phyloP scores from a whole-genome alignment of 2,888 invertebrate genomes.

The Stramonita haemastoma region DNA sequence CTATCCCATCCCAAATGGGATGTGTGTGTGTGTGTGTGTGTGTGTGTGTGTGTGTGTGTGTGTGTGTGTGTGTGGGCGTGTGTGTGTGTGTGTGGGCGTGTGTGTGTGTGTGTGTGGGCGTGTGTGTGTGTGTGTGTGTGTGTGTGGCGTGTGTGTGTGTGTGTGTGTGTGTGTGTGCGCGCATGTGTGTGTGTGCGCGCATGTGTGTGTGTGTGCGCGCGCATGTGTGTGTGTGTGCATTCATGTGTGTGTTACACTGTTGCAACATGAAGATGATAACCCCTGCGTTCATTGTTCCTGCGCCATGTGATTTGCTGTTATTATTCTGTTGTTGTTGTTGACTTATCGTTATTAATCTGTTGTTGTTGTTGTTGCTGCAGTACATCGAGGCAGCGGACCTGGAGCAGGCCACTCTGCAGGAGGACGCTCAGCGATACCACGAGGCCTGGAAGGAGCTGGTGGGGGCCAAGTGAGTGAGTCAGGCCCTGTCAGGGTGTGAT shows the following conservation, averaged over 20 bases:
- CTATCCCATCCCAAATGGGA: too few species aligned
- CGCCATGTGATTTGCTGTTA: too few species aligned
- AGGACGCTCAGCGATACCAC: constrained; percentile 90
- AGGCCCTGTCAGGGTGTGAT: too few species aligned
- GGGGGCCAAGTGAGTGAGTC: constrained; percentile 79
- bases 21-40: neutral
- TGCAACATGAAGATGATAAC: too few species aligned
- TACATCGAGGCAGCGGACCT: constrained; percentile 95
- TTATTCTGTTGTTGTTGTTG: too few species aligned
- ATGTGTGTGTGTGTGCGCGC: neutral
- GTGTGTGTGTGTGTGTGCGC: neutral
- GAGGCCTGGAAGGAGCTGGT: constrained; percentile 96
- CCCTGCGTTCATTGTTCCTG: too few species aligned
- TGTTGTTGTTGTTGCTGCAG: constrained; percentile 75
- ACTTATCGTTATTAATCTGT: neutral
- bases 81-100: too few species aligned
- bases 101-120: too few species aligned
- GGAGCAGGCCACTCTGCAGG: constrained; percentile 85
- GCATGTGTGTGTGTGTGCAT: neutral
- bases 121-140: too few species aligned
- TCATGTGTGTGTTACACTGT: too few species aligned
- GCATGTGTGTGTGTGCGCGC: neutral
- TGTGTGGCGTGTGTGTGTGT: too few species aligned
- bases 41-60: neutral
- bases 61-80: too few species aligned